A percentile compares a stretch with the other conserved stretches of the same genome.
phyloP scores from a whole-genome alignment of 2,113 vertebrate genomes.

The Noturus placidus region DNA sequence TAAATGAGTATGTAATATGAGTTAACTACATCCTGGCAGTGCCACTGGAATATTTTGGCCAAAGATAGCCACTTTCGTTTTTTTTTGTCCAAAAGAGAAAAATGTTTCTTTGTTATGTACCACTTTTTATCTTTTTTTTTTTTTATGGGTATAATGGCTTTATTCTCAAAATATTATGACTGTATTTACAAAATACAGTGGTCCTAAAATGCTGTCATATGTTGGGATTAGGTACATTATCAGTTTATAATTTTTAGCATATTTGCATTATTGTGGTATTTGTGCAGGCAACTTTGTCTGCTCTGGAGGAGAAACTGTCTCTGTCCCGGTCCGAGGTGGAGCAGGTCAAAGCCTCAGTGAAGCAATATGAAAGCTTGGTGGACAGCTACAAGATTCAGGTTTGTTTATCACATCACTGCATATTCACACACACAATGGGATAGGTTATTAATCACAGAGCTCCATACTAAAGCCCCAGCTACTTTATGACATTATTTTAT shows the following conservation, averaged over 20 bases:
- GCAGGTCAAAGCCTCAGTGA: slow-evolving; percentile 82
- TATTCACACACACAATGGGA: neutral
- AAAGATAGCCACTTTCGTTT: too few relatives aligned
- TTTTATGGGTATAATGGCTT: neutral
- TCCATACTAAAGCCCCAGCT: neutral
- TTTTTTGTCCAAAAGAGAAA: too few relatives aligned
- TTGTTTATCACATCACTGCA: neutral
- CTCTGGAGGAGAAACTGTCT: slow-evolving; percentile 82
- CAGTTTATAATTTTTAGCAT: neutral
- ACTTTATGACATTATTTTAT: neutral
- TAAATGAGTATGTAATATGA: too few relatives aligned
- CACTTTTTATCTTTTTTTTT: neutral
- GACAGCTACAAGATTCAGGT: slow-evolving; percentile 88
- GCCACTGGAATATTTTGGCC: too few relatives aligned
- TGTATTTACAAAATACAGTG: neutral
- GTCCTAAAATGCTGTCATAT: neutral
- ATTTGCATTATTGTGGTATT: neutral
- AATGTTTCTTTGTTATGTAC: neutral
- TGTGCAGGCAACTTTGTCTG: slow-evolving; percentile 71
- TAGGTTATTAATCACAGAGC: neutral
- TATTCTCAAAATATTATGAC: neutral
- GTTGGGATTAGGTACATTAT: neutral
- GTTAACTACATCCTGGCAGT: too few relatives aligned
- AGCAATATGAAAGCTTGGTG: slow-evolving; percentile 83
- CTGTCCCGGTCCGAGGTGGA: slow-evolving; percentile 80